Percentiles rank a stretch among this genome's conserved stretches.
Evolutionary conservation across 2,797 vertebrate species (phyloP).

Genomic region (Cebuella pygmaea): DNA sequence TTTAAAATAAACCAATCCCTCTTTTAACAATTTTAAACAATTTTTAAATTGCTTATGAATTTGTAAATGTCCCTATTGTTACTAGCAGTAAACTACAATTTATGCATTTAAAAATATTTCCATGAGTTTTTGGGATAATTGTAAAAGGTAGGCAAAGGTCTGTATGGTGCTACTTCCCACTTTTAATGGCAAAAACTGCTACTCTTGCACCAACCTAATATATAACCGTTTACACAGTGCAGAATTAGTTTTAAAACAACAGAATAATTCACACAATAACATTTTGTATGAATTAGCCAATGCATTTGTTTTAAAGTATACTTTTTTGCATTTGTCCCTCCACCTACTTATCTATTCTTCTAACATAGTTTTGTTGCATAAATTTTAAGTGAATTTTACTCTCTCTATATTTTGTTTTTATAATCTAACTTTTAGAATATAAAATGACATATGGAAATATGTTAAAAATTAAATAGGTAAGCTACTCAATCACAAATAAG

Average conservation of each 20-base stretch:
- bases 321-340: background rate
- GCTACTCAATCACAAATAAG: background rate
- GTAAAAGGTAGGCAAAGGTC: background rate
- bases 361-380: background rate
- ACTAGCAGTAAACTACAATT: background rate
- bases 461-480: background rate
- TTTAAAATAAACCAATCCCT: background rate
- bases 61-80: background rate
- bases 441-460: background rate
- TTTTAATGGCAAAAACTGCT: background rate
- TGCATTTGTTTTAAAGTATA: background rate
- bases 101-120: background rate
- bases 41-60: background rate
- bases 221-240: background rate
- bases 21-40: background rate
- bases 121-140: background rate
- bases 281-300: background rate
- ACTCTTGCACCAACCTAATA: background rate
- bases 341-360: background rate
- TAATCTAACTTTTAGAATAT: background rate
- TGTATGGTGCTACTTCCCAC: background rate
- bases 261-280: background rate
- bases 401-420: background rate
- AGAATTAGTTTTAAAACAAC: background rate
- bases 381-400: background rate